Conservation (phyloP, 2,113 vertebrate genomes). For the Numenius arquata region DNA sequence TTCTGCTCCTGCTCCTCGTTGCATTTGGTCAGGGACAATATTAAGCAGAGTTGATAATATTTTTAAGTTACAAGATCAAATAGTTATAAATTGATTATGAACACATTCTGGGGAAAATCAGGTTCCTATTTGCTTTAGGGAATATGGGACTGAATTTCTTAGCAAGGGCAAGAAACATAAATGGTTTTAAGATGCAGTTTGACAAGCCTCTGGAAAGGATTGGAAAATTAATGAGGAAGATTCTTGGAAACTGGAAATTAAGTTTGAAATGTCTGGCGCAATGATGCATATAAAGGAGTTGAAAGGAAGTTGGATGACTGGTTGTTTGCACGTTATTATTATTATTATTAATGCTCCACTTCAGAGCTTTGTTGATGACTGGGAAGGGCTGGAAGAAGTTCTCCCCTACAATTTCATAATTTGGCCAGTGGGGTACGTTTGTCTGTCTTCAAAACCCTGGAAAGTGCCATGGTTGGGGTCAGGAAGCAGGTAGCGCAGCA, state of each 20-base stretch:
- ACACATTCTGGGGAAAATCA: not conserved
- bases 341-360: not conserved
- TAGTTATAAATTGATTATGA: not conserved
- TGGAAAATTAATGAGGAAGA: not conserved
- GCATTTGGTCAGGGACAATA: not conserved
- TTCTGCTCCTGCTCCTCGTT: not conserved
- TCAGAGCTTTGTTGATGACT: not conserved
- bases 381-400: not conserved
- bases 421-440: not conserved
- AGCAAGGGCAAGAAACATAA: not conserved
- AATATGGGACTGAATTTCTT: not conserved
- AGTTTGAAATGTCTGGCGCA: not conserved
- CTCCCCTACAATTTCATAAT: not conserved
- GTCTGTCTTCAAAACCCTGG: not conserved
- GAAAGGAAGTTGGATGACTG: not conserved
- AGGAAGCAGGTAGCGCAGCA: not conserved
- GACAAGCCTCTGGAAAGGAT: not conserved
- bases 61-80: not conserved
- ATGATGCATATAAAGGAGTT: not conserved
- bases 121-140: not conserved
- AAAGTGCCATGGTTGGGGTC: not conserved
- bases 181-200: not conserved
- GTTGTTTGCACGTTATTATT: not conserved
- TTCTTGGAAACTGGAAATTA: conserved; percentile 27
- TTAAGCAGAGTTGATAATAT: not conserved